Percentiles rank a stretch among this genome's conserved stretches.
Conservation (phyloP, 2,113 vertebrate genomes). For the Phrynosoma blainvillii region DNA sequence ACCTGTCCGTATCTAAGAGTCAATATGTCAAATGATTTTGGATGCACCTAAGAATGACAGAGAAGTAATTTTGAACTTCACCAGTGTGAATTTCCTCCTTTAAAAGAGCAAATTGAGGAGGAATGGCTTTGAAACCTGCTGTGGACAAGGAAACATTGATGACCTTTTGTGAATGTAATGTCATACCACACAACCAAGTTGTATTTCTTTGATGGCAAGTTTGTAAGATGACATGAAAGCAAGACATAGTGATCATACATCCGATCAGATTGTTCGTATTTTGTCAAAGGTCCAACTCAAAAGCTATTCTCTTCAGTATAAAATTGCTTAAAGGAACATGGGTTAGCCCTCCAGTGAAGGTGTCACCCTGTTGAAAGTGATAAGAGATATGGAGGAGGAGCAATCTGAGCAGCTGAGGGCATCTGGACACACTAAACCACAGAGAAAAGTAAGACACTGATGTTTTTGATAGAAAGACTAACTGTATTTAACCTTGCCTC, state of each 20-base stretch:
- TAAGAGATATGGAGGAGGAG: conserved; percentile 59
- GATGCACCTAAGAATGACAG: conserved; percentile 31
- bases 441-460: conserved; percentile 60
- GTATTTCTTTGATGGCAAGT: conserved; percentile 59
- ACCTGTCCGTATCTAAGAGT: conserved; percentile 23
- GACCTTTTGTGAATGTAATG: conserved; percentile 58
- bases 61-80: conserved; percentile 53
- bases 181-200: conserved; percentile 54
- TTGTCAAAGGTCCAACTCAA: conserved; percentile 59
- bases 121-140: conserved; percentile 67
- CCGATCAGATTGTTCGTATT: conserved; percentile 56
- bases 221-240: conserved; percentile 52
- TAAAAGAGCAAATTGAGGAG: conserved; percentile 60
- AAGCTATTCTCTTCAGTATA: conserved; percentile 54
- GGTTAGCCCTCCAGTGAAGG: conserved; percentile 52
- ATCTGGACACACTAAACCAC: conserved; percentile 54
- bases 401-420: conserved; percentile 49
- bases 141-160: conserved; percentile 55
- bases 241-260: conserved; percentile 57
- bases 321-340: conserved; percentile 58
- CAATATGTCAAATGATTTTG: conserved; percentile 46
- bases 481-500: conserved; percentile 44
- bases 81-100: conserved; percentile 54
- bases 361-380: conserved; percentile 63
- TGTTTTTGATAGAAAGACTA: conserved; percentile 48